These are phyloP conservation scores for Esox niger DNA, from an alignment of 2,113 vertebrate genomes.

Conservation along the genomic window DNA sequence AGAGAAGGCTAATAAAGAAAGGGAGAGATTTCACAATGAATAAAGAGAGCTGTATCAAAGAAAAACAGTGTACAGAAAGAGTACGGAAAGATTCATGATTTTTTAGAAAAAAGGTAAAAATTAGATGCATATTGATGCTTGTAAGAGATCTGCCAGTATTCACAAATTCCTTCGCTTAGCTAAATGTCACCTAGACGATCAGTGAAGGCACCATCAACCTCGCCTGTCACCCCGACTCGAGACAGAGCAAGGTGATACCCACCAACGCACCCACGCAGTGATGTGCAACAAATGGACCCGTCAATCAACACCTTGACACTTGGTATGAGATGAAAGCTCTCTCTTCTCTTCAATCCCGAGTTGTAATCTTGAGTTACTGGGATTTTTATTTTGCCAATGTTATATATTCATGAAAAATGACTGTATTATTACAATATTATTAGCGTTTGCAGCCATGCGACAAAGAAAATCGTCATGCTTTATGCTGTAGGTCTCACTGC, in stretches of 20 bases:
- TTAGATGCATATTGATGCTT: no score
- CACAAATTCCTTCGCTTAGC: no score
- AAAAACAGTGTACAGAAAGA: not conserved
- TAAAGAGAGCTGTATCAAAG: not conserved
- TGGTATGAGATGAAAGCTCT: not conserved
- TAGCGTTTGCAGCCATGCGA: slow-evolving; percentile 66
- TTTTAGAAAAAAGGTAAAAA: not conserved
- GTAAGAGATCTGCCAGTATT: no score
- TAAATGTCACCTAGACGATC: no score
- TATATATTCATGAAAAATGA: slow-evolving; percentile 31
- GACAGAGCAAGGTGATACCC: no score
- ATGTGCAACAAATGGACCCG: not conserved
- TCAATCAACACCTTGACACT: not conserved
- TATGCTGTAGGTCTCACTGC: slow-evolving; percentile 8
- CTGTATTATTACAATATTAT: slow-evolving; percentile 6
- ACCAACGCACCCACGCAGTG: no score
- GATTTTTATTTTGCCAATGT: not conserved
- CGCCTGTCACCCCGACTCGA: no score
- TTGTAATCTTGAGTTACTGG: not conserved
- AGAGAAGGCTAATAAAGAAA: not conserved
- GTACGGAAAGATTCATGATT: not conserved
- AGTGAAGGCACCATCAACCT: no score
- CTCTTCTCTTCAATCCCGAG: no score
- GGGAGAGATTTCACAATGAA: not conserved
- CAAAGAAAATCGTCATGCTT: slow-evolving; percentile 70